Evolutionary conservation across 1,140 invertebrate genomes (phyloP), one percentile per base, ranked within the genome.

Genomic region (Sipha flava): DNA sequence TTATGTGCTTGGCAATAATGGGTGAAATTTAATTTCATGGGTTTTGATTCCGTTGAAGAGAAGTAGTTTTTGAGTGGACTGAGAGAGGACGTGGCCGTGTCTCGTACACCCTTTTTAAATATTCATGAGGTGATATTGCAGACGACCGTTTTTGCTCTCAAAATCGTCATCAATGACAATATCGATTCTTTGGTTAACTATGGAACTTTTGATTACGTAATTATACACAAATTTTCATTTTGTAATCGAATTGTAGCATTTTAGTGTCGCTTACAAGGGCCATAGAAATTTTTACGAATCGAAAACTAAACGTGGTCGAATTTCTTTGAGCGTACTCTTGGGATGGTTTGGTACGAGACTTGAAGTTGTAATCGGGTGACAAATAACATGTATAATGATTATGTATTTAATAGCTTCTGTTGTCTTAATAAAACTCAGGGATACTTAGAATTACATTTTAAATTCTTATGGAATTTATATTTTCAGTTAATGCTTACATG

Each of bases 11-110:
- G 52, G 73, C 23, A 57, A 40, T 59, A 77, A 77, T 54, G 52
- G 72, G n/a, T 23, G 31, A 54, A 77, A 77, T 77, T 77, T 77
- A 77, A 77, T 77, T 77, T 77, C 73, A 77, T 77, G 73, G 73
- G 47, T 77, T 77, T 77, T 77, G 73, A 77, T 77, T 77, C 52
- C 23, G 40, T 70, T 29, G 23, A 26, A 77, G 52, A 40, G 34
- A 57, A 52, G 52, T 54, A 57, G 23, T 43, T 77, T 70, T 77
- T 37, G 34, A 77, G 34, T 4, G 34, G 52, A 52, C 59, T 77
- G 43, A 77, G 31, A 40, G 52, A 18, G 49, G 34, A 57, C n/a
- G 29, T n/a, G 34, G 34, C 16, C 5, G 9, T 43, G 52, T 29
- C 3, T 29, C 23, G 34, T 77, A 26, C 5, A 7, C 21, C 14